Base-by-base conservation (phyloP, 2,113 vertebrate species). In the Probosciger aterrimus region DNA sequence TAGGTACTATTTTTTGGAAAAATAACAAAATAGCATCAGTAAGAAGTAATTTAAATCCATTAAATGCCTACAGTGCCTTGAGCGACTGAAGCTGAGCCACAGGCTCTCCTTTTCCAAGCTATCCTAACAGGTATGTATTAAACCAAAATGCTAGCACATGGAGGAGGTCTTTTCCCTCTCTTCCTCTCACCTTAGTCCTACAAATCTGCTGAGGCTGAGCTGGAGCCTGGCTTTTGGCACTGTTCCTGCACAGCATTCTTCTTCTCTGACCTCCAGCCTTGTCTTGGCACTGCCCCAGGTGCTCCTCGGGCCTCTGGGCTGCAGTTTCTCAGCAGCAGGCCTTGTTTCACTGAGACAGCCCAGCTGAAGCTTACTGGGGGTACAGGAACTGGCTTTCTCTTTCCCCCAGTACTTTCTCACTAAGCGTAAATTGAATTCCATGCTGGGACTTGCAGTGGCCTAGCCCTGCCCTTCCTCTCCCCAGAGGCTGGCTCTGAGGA, bases 281-380 rank as follows among this genome's bases (percentile, higher is more conserved):
- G 25, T 28, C 31, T n/a, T 1, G 3, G 12, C 1, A 3, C 67
- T 75, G 78, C 57, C 50, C 25, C 0, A 4, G 4, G 2, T 33
- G 18, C 4, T 30, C 35, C 27, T 46, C 0, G 1, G n/a, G 46
- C 24, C 44, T 63, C 22, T 27, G 2, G 31, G 41, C 49, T 74
- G 25, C 37, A 11, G 37, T 4, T 49, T 12, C 74, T 39, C 53
- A 24, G 74, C 31, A 18, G 59, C 68, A n/a, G 30, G 4, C 35
- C 84, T 63, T 2, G 31, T 13, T 39, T 37, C 63, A 37, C 35
- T 41, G 2, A 0, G 43, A 17, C 30, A 15, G n/a, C 71, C 31
- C 31, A 15, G 44, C 22, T 57, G 76, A 11, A 86, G 49, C 77
- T 77, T 49, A 2, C 63, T 62, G 20, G 12, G 13, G 22, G 7